These are phyloP conservation scores for Channallabes apus DNA, from an alignment of 2,797 vertebrate genomes.

Conservation along the genomic window DNA sequence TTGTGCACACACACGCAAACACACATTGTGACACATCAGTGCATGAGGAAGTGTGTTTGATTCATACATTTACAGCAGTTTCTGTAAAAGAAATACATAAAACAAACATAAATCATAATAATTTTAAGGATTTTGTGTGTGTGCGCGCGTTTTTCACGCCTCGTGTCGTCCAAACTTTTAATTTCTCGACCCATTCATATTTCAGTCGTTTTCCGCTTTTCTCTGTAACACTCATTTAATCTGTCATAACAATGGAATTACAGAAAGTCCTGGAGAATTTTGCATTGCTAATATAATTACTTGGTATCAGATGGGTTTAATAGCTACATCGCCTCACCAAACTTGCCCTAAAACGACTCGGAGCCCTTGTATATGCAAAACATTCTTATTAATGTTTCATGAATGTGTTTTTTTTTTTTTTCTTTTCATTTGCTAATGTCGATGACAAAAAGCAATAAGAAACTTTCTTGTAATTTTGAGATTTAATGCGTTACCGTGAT, in stretches of 20 bases:
- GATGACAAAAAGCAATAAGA: constrained; percentile 41
- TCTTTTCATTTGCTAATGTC: constrained; percentile 19
- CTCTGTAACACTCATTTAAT: constrained; percentile 53
- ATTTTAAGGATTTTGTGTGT: background rate
- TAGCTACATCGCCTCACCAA: constrained; percentile 36
- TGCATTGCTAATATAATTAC: constrained; percentile 47
- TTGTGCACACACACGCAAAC: constrained; percentile 60
- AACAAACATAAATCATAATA: background rate
- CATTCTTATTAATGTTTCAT: constrained; percentile 49
- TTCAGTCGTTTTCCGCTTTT: constrained; percentile 15
- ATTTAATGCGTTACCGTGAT: background rate
- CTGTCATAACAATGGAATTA: constrained; percentile 7
- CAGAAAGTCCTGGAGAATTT: constrained; percentile 27
- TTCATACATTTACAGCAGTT: background rate
- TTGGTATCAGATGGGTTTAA: constrained; percentile 37
- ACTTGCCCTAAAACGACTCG: constrained; percentile 40
- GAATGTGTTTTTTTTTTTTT: background rate
- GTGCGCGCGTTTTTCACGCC: background rate
- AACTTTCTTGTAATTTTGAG: background rate
- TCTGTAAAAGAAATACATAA: background rate
- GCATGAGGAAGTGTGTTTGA: constrained; percentile 39
- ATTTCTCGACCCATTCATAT: background rate
- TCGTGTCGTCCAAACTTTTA: background rate
- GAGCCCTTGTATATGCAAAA: constrained; percentile 37
- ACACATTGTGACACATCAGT: constrained; percentile 47